A percentile compares a stretch with the other conserved stretches of the same genome.
phyloP scores from a whole-genome alignment of 2,113 vertebrate genomes.

The Chamaetylas fuelleborni region DNA sequence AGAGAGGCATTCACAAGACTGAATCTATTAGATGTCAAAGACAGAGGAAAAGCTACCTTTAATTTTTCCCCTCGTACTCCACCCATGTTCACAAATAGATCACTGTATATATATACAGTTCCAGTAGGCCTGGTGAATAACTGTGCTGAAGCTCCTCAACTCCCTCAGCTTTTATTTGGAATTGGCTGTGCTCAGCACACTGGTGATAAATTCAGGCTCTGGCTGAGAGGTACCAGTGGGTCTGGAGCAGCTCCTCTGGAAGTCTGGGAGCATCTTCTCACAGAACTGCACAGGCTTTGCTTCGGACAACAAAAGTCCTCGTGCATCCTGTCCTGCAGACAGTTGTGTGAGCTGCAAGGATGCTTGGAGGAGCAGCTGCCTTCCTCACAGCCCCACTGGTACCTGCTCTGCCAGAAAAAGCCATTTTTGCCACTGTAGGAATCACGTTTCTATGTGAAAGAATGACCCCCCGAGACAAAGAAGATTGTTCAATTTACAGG shows the following conservation, averaged over 20 bases:
- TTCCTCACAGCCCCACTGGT: background rate
- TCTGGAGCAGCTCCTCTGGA: background rate
- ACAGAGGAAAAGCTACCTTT: background rate
- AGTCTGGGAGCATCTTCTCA: background rate
- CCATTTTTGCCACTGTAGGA: slow-evolving; percentile 5
- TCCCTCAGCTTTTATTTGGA: background rate
- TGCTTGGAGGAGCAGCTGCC: background rate
- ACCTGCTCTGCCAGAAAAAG: background rate
- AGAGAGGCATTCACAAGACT: background rate
- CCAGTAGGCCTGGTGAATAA: background rate
- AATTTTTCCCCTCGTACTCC: background rate
- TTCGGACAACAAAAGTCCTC: background rate
- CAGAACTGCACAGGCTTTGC: background rate
- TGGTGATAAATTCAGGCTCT: background rate
- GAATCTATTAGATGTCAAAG: slow-evolving; percentile 1
- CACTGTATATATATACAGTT: background rate
- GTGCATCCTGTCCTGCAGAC: background rate
- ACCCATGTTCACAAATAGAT: background rate
- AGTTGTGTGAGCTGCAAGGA: background rate
- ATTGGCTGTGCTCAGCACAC: background rate
- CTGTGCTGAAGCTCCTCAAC: background rate
- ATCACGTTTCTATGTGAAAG: background rate
- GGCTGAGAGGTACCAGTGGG: background rate
- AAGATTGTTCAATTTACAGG: slow-evolving; percentile 54
- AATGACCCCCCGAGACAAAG: background rate